Percentiles rank a stretch among this genome's conserved stretches.
Conservation (phyloP, 1,140 invertebrate species). For the Formica selysi region DNA sequence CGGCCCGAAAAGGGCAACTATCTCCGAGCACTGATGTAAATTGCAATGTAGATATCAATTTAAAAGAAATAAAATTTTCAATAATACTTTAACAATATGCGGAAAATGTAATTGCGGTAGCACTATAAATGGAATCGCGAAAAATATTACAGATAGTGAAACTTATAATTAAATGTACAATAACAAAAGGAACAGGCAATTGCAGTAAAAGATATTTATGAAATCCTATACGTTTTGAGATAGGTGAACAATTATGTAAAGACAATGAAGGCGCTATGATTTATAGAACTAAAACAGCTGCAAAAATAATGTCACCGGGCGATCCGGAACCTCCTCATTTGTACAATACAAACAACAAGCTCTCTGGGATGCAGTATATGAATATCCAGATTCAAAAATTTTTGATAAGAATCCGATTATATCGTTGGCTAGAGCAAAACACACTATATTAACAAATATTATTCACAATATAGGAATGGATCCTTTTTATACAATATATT, state of each 20-base stretch:
- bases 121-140: slow-evolving; percentile 11
- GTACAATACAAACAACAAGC: slow-evolving; percentile 10
- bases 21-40: no score
- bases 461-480: slow-evolving; percentile 19
- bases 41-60: slow-evolving; percentile 34
- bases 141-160: slow-evolving; percentile 19
- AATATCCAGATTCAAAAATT: slow-evolving; percentile 10
- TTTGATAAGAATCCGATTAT: slow-evolving; percentile 30
- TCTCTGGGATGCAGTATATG: neutral
- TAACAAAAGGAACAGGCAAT: neutral
- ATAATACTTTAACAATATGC: slow-evolving; percentile 6
- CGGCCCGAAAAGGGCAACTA: no score
- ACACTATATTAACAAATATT: slow-evolving; percentile 3
- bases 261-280: neutral
- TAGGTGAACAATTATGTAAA: slow-evolving; percentile 5
- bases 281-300: slow-evolving; percentile 20
- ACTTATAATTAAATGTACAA: slow-evolving; percentile 1
- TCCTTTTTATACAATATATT: slow-evolving; percentile 36
- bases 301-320: slow-evolving; percentile 1
- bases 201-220: slow-evolving; percentile 16
- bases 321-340: slow-evolving; percentile 21
- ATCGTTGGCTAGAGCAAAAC: slow-evolving; percentile 15
- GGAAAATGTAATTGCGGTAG: slow-evolving; percentile 5
- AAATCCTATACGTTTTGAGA: slow-evolving; percentile 12
- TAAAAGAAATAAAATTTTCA: slow-evolving; percentile 24